Conservation (phyloP, 1,140 invertebrate genomes). For the Aleiodes sp. region DNA sequence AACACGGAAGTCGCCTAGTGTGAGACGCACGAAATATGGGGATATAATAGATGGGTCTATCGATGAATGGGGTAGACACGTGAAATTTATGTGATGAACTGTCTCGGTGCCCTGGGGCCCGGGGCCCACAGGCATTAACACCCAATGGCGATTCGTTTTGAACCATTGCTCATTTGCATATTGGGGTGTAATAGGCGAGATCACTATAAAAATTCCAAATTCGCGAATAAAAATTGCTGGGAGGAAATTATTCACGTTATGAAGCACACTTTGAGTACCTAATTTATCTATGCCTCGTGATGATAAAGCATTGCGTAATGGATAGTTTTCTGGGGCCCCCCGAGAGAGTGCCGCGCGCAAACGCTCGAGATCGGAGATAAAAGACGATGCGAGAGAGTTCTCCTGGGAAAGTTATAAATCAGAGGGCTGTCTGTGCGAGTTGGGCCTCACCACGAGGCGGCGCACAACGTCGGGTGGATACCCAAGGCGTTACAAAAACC, state of each 20-base stretch:
- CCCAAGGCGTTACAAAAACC: conserved; percentile 39
- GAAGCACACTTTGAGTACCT: conserved; percentile 5
- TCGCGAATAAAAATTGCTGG: conserved; percentile 8
- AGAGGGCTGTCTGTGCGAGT: conserved; percentile 34
- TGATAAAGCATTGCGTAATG: conserved; percentile 55
- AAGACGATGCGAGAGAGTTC: conserved; percentile 37
- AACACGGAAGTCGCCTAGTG: not conserved
- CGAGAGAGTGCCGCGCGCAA: conserved; percentile 44
- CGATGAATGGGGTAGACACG: conserved; percentile 1
- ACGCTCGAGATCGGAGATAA: conserved; percentile 38
- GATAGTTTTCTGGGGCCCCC: conserved; percentile 45
- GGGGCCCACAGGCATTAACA: not conserved
- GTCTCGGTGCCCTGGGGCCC: not conserved
- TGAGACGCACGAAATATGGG: conserved; percentile 13
- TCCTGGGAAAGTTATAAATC: conserved; percentile 41
- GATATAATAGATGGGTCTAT: conserved; percentile 23
- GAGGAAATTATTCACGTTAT: not conserved
- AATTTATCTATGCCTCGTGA: conserved; percentile 41
- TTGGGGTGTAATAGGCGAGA: too few relatives aligned
- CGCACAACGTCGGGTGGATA: conserved; percentile 15
- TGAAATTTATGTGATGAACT: conserved; percentile 9
- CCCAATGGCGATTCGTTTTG: not conserved
- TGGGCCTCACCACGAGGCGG: conserved; percentile 19
- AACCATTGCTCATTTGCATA: conserved; percentile 45
- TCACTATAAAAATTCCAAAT: too few relatives aligned